phyloP scores from a whole-genome alignment of 2,113 vertebrate species.

The Onychostoma macrolepis region DNA sequence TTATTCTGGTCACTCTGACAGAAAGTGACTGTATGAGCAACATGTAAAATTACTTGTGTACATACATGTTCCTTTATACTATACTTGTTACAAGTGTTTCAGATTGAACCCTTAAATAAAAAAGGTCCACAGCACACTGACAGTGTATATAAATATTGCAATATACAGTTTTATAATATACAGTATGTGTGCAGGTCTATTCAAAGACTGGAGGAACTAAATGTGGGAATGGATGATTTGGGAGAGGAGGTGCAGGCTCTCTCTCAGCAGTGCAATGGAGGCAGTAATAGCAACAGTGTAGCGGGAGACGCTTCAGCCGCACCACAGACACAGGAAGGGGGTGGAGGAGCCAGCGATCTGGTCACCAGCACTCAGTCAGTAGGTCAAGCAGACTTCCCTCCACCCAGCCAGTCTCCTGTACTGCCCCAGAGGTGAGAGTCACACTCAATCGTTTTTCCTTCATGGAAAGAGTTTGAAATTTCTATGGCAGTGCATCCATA shows the following conservation, averaged over 20 bases:
- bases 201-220: slow-evolving; percentile 96
- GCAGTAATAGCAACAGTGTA: slow-evolving; percentile 67
- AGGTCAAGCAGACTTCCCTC: slow-evolving; percentile 73
- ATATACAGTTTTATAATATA: neutral
- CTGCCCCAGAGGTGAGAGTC: slow-evolving; percentile 75
- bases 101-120: neutral
- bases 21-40: neutral
- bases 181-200: slow-evolving; percentile 84
- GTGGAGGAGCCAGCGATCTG: slow-evolving; percentile 59
- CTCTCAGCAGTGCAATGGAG: slow-evolving; percentile 84
- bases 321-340: slow-evolving; percentile 68
- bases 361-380: slow-evolving; percentile 84
- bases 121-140: neutral
- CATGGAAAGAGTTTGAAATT: neutral
- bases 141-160: neutral
- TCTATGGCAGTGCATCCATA: neutral
- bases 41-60: neutral
- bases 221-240: slow-evolving; percentile 92
- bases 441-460: neutral
- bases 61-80: neutral
- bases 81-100: neutral
- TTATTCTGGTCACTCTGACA: neutral
- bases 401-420: slow-evolving; percentile 86
- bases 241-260: slow-evolving; percentile 87
- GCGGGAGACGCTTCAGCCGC: slow-evolving; percentile 63